Conservation (phyloP, 2,888 invertebrate species). For the Chalcis sispes region DNA sequence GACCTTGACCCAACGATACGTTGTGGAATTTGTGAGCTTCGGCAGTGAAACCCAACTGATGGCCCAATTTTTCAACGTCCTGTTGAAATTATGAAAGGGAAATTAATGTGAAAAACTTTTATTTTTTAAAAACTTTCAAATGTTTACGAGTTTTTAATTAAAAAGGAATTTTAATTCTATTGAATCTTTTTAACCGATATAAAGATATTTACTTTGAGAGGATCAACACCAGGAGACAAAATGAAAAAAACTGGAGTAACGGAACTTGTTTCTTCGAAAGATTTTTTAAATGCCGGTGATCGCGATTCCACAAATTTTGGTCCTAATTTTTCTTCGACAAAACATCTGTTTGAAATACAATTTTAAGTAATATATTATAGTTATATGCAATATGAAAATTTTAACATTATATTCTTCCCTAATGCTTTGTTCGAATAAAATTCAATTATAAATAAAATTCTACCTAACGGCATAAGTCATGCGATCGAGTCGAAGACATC, state of each 20-base stretch:
- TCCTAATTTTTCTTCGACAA: slow-evolving; percentile 93
- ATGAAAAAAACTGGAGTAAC: slow-evolving; percentile 95
- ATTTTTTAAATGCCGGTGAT: slow-evolving; percentile 88
- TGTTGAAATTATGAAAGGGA: slow-evolving; percentile 64
- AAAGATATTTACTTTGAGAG: slow-evolving; percentile 82
- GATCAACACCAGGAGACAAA: slow-evolving; percentile 95
- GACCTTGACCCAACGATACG: slow-evolving; percentile 95
- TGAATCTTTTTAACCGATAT: neutral
- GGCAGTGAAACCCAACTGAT: slow-evolving; percentile 86
- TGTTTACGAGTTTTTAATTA: neutral
- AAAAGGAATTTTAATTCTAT: neutral
- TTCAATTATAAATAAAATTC: slow-evolving; percentile 37
- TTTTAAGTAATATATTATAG: slow-evolving; percentile 9
- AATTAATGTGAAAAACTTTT: neutral
- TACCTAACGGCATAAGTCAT: slow-evolving; percentile 94
- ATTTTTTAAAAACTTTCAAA: neutral
- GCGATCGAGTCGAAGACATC: slow-evolving; percentile 92
- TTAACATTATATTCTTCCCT: slow-evolving; percentile 4
- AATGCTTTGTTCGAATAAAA: neutral
- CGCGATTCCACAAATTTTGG: slow-evolving; percentile 88
- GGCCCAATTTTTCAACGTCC: slow-evolving; percentile 93
- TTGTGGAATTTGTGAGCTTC: slow-evolving; percentile 93
- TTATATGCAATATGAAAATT: slow-evolving; percentile 8
- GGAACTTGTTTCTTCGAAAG: slow-evolving; percentile 89
- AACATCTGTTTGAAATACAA: slow-evolving; percentile 78